These are phyloP conservation scores for Orientallactaga sibirica DNA, from an alignment of 2,797 vertebrate species.

Conservation along the genomic window DNA sequence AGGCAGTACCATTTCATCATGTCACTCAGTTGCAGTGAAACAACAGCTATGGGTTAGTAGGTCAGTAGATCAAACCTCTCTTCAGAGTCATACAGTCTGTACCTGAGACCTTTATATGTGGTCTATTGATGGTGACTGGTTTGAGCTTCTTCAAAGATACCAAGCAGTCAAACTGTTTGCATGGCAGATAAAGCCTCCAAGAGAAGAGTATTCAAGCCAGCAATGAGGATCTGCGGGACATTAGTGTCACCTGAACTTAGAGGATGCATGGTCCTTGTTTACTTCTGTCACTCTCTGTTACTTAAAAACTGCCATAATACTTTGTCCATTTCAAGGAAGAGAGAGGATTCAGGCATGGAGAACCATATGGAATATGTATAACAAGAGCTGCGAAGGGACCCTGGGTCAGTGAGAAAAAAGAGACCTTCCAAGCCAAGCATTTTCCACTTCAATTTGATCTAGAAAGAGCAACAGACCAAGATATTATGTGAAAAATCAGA, in stretches of 20 bases:
- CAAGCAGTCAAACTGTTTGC: background rate
- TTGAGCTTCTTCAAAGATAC: background rate
- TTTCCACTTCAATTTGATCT: background rate
- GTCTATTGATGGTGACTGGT: background rate
- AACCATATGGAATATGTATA: background rate
- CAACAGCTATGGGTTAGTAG: accelerated
- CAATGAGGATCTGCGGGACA: background rate
- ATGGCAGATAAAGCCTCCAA: background rate
- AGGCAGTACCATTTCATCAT: accelerated
- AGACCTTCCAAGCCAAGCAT: background rate
- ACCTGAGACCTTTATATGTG: background rate
- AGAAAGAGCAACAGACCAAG: background rate
- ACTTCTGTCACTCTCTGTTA: background rate
- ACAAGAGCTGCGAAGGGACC: background rate
- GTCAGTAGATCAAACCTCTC: background rate
- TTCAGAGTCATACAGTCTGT: background rate
- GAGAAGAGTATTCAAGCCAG: background rate
- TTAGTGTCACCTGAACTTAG: background rate
- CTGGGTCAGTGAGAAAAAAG: background rate
- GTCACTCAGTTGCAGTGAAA: background rate
- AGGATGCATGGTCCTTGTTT: background rate
- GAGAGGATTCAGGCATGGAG: background rate
- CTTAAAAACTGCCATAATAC: background rate
- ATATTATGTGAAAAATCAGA: background rate
- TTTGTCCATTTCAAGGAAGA: background rate